Percentiles rank a stretch among this genome's conserved stretches.
These are phyloP conservation scores for Arenicola marina DNA, from an alignment of 2,888 invertebrate genomes.

Conservation along the genomic window DNA sequence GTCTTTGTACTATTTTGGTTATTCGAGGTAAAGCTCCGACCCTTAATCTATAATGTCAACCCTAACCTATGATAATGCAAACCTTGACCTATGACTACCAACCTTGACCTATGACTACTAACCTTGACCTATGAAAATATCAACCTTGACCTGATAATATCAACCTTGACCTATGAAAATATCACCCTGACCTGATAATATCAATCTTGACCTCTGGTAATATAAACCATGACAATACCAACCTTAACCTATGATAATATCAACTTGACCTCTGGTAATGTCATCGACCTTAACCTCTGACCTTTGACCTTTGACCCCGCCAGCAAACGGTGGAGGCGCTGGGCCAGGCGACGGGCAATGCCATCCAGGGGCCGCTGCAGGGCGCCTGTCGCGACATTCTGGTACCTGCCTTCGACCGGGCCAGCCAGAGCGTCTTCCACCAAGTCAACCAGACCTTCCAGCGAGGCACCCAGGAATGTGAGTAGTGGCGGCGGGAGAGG, in stretches of 20 bases:
- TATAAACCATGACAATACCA: no score
- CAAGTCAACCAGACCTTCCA: conserved; percentile 89
- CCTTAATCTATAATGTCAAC: no score
- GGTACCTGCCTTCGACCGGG: conserved; percentile 81
- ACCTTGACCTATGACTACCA: background rate
- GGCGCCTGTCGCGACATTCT: conserved; percentile 77
- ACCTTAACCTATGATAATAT: no score
- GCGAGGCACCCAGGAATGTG: conserved; percentile 88
- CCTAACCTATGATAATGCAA: background rate
- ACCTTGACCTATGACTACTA: background rate
- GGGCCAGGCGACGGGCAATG: conserved; percentile 64
- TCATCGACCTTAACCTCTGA: no score
- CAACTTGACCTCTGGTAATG: no score
- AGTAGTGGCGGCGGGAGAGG: no score
- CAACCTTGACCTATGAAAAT: no score
- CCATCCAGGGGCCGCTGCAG: conserved; percentile 77
- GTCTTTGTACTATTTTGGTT: background rate
- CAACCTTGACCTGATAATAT: no score
- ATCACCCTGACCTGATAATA: no score
- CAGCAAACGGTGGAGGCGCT: conserved; percentile 78
- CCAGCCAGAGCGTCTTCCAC: conserved; percentile 82
- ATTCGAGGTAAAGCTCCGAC: no score
- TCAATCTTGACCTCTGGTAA: no score
- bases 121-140: background rate
- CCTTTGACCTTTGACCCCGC: no score